A percentile compares a stretch with the other conserved stretches of the same genome.
Evolutionary conservation across 2,113 vertebrate species (phyloP).

Genomic region (Laticauda laticaudata): DNA sequence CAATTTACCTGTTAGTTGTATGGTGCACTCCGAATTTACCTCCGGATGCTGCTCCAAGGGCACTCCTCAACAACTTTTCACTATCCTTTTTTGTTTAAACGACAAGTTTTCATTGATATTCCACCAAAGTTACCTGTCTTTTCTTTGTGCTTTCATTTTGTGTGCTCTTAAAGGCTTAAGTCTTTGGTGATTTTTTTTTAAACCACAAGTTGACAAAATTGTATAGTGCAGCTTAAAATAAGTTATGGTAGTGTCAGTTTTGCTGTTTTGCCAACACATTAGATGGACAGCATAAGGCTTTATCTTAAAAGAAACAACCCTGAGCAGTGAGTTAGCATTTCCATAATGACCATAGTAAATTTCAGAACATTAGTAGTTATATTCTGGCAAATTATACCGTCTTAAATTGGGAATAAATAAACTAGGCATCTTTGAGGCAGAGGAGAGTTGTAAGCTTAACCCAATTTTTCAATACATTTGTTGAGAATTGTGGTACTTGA

Average conservation of each 20-base stretch:
- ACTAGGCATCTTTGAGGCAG: neutral
- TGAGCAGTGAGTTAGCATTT: conserved; percentile 22
- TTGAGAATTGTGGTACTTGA: neutral
- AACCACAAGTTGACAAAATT: conserved; percentile 19
- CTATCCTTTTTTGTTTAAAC: conserved; percentile 50
- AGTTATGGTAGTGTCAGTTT: conserved; percentile 6
- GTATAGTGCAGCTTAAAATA: conserved; percentile 32
- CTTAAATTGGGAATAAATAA: conserved; percentile 27
- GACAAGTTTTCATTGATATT: conserved; percentile 52
- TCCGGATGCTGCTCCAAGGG: conserved; percentile 14
- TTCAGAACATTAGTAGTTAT: conserved; percentile 46
- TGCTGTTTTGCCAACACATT: conserved; percentile 21
- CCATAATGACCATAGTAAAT: conserved; percentile 35
- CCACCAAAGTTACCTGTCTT: conserved; percentile 38
- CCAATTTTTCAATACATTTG: neutral
- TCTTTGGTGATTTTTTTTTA: conserved; percentile 18
- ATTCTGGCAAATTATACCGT: conserved; percentile 27
- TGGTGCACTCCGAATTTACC: conserved; percentile 25
- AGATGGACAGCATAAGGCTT: conserved; percentile 38
- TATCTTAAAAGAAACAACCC: neutral
- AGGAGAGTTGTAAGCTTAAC: neutral
- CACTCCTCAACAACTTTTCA: conserved; percentile 24
- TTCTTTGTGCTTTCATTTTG: conserved; percentile 35
- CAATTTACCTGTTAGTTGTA: conserved; percentile 41
- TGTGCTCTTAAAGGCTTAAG: neutral